Base-by-base conservation (phyloP, 2,888 invertebrate species). In the Dolomedes plantarius region DNA sequence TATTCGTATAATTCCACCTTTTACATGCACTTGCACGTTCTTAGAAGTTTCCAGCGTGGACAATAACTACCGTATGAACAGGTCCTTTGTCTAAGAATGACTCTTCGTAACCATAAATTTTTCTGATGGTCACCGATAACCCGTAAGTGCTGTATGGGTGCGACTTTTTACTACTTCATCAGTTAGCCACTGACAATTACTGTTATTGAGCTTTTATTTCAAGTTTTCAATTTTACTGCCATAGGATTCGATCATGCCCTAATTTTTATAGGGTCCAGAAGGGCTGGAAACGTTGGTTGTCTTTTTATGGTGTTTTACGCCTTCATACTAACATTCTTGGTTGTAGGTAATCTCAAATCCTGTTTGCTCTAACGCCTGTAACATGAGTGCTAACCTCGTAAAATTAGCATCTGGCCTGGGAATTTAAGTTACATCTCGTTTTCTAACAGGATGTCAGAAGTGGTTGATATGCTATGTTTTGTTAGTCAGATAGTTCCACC, bases 151-250 rank as follows among this genome's bases (percentile, higher is more conserved):
- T 6, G 7, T 41, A 46, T 68, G 50, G 50, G 76, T 68, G 76
- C 76, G 76, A 76, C 76, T 75, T 75, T 65, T 75, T 64, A 75
- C 65, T 75, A n/a, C 65, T 68, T 32, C 36, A 36, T 28, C 23
- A 36, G 36, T 36, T 46, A 36, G 50, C 50, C 31, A 19, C 27
- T 76, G 50, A 68, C 68, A 76, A 68, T 76, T 50, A 65, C 67
- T 67, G 41, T 65, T 75, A 32, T 19, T 65, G 65, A 50, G 76
- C 9, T 31, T 73, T 56, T 16, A n/a, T 39, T 23, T 19, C 23
- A 11, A 67, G 16, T 19, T 67, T 64, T 31, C 16, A 65, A 65
- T 65, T 65, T 65, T 62, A 62, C 28, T 27, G 23, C 50, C 3
- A 16, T 5, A 3, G 36, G 5, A 3, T 50, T 19, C 16, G 16